A percentile compares a stretch with the other conserved stretches of the same genome.
Conservation (phyloP, 1,140 invertebrate genomes). For the Caenorhabditis latens region DNA sequence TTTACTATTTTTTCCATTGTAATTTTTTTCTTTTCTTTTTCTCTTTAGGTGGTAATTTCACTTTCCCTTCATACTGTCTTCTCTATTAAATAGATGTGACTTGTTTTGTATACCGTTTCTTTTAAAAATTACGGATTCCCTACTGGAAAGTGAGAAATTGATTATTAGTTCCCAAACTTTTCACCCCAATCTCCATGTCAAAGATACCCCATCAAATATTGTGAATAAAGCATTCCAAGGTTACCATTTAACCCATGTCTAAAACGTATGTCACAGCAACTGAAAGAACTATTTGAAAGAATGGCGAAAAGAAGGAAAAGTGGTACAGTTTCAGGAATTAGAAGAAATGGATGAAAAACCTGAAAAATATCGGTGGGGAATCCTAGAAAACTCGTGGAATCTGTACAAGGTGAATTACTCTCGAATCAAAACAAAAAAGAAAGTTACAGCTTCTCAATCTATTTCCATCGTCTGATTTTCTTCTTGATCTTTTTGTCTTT, state of each 20-base stretch:
- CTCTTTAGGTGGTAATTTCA: conserved; percentile 1
- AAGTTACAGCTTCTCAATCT: not conserved
- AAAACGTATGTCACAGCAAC: not conserved
- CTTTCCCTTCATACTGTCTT: not conserved
- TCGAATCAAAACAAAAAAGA: not conserved
- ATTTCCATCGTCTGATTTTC: not conserved
- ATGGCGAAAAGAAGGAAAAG: too few species aligned
- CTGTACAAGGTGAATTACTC: not conserved
- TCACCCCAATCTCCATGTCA: conserved; percentile 11
- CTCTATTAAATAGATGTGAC: conserved; percentile 45
- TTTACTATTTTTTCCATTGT: not conserved
- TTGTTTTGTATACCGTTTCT: not conserved
- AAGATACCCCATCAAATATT: conserved; percentile 15
- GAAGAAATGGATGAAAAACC: not conserved
- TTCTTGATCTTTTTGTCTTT: conserved; percentile 6
- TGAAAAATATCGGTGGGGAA: not conserved
- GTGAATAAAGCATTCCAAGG: conserved; percentile 39
- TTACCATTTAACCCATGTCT: not conserved
- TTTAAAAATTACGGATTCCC: conserved; percentile 40
- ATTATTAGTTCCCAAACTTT: not conserved
- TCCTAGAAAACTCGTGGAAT: not conserved
- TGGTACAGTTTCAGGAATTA: not conserved
- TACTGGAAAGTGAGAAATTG: not conserved
- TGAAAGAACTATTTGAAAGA: not conserved
- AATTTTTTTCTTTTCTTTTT: not conserved